Evolutionary conservation across 1,140 invertebrate species (phyloP).

Genomic region (Bombus consobrinus): DNA sequence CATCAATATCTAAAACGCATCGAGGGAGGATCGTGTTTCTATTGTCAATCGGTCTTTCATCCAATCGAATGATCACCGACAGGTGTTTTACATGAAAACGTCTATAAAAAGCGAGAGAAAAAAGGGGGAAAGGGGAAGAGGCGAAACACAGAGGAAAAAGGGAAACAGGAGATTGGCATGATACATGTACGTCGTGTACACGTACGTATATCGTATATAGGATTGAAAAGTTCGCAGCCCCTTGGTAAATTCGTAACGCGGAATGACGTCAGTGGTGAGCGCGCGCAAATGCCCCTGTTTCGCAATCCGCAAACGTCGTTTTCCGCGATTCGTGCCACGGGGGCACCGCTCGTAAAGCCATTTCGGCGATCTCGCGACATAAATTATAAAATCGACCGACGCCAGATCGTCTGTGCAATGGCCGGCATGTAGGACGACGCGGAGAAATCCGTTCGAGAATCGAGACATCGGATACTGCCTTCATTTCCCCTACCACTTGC

Average conservation of each 20-base stretch:
- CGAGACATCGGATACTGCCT: neutral
- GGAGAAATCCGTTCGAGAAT: constrained; percentile 9
- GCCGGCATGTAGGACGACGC: constrained; percentile 14
- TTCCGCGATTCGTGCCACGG: constrained; percentile 35
- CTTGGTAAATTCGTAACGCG: constrained; percentile 19
- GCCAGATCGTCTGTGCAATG: constrained; percentile 39
- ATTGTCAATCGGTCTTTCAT: neutral
- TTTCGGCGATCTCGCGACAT: constrained; percentile 38
- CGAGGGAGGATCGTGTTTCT: neutral
- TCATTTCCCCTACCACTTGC: neutral
- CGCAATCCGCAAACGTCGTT: constrained; percentile 25
- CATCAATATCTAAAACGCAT: neutral
- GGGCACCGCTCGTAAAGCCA: constrained; percentile 16
- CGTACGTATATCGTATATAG: neutral
- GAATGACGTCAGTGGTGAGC: constrained; percentile 28
- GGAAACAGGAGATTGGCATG: neutral
- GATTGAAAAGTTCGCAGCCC: neutral
- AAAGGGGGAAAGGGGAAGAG: neutral
- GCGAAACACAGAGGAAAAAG: neutral
- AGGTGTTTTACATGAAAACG: neutral
- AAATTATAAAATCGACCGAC: constrained; percentile 48
- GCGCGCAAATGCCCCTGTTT: constrained; percentile 38
- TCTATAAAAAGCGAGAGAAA: neutral
- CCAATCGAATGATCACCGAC: neutral
- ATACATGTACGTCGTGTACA: neutral